Percentiles rank a stretch among this genome's conserved stretches.
Conservation (phyloP, 2,888 invertebrate species). For the Pterobdella sp. region DNA sequence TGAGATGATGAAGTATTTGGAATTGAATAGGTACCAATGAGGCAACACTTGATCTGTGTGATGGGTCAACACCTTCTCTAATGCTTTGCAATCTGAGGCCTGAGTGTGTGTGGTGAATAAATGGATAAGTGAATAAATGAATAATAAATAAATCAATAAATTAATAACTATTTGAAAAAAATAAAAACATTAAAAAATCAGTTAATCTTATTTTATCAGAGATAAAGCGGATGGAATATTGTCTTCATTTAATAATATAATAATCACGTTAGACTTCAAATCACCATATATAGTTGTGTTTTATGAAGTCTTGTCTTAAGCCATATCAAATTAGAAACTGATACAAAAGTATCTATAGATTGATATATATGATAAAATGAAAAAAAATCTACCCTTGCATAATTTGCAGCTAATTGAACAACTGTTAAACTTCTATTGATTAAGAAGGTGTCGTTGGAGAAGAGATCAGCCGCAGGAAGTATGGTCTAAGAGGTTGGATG, state of each 20-base stretch:
- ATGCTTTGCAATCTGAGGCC: not conserved
- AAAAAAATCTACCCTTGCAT: constrained; percentile 61
- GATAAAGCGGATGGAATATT: too few species aligned
- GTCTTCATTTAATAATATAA: too few species aligned
- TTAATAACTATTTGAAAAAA: constrained; percentile 3
- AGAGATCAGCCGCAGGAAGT: constrained; percentile 57
- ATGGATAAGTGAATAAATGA: constrained; percentile 4
- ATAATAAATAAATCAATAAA: not conserved
- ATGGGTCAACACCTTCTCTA: not conserved
- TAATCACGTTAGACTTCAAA: too few species aligned
- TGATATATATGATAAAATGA: too few species aligned
- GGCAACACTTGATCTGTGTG: not conserved
- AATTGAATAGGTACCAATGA: not conserved
- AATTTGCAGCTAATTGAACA: constrained; percentile 60
- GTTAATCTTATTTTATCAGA: too few species aligned
- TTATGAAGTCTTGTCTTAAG: too few species aligned
- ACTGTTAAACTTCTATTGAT: constrained; percentile 62
- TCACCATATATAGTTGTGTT: too few species aligned
- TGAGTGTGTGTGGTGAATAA: too few species aligned
- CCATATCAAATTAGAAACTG: too few species aligned
- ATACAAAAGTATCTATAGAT: too few species aligned
- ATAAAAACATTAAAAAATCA: constrained; percentile 10
- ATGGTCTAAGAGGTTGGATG: constrained; percentile 47
- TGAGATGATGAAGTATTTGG: too few species aligned
- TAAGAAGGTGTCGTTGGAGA: constrained; percentile 62